Evolutionary conservation across 2,113 vertebrate species (phyloP), one percentile per base, ranked within the genome.

Genomic region (human): DNA sequence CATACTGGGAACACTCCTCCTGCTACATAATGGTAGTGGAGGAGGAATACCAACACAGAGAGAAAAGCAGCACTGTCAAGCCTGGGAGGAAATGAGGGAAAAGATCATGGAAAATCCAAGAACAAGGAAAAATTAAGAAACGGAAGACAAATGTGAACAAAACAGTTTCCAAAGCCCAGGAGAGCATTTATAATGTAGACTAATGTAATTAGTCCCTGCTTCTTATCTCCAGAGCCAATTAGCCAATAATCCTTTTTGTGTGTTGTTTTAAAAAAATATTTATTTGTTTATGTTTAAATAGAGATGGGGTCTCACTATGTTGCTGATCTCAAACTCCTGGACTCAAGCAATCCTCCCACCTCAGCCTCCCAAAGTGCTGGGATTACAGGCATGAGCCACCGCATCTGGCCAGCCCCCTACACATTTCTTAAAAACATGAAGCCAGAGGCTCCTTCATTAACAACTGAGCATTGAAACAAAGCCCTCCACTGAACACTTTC

Each of bases 391-490:
- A 64, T 32, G 12, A 32, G 5, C 27, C 61, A 64, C 61, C 27
- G 5, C 6, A 30, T 64, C 27, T 14, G 12, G 61, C 61, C 61
- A 32, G 61, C 5, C 80, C 16, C 52, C 27, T 78, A 22, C 25
- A 52, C 68, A 59, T 32, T 89, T 89, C 40, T 75, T 40, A 72
- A 43, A 89, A 20, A 73, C 23, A 89, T 23, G 38, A 75, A 52
- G 18, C 57, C 50, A 87, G 87, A 48, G 94, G 88, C 32, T 43
- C 78, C n/a, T 90, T 82, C 72, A 45, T 82, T 94, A 84, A 73
- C 83, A 94, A 88, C 64, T 86, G 86, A 96, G 78, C 38, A 89
- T 7, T 76, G 93, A 96, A 93, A 96, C 89, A 97, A 95, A 97
- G 85, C 84, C 38, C 68, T 92, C 75, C 70, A 30, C 90, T 45